These are phyloP conservation scores for Pegoplata infirma DNA, from an alignment of 2,888 invertebrate species.

Conservation along the genomic window DNA sequence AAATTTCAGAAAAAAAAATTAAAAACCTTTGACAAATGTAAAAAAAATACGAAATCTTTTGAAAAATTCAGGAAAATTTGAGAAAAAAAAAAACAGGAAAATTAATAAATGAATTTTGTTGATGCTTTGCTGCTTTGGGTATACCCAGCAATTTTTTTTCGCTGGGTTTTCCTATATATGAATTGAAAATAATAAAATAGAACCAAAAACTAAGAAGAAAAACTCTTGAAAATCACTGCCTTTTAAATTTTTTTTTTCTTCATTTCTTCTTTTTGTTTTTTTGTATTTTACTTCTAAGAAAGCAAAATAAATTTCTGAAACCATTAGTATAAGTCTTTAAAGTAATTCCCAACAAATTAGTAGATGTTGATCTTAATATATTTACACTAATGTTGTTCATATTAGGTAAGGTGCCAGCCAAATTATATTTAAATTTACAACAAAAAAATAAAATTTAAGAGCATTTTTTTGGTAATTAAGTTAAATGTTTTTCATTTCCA, in stretches of 20 bases:
- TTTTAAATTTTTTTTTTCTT: not conserved
- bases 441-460: conserved; percentile 20
- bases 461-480: conserved; percentile 11
- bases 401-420: conserved; percentile 3
- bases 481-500: not conserved
- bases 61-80: not conserved
- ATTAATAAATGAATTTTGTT: no score
- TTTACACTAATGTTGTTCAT: no score
- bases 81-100: not conserved
- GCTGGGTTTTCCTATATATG: no score
- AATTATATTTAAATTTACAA: conserved; percentile 18
- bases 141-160: no score
- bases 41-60: no score
- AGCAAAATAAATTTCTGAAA: not conserved
- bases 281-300: not conserved
- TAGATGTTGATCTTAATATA: not conserved
- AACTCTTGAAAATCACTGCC: not conserved
- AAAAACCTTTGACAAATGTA: no score
- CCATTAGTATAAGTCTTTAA: not conserved
- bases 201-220: not conserved
- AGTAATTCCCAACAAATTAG: not conserved
- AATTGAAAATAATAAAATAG: no score
- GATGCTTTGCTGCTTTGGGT: no score
- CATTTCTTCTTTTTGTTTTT: no score
- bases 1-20: no score